These are phyloP conservation scores for Nebria brevicollis DNA, from an alignment of 2,888 invertebrate species.

Conservation along the genomic window DNA sequence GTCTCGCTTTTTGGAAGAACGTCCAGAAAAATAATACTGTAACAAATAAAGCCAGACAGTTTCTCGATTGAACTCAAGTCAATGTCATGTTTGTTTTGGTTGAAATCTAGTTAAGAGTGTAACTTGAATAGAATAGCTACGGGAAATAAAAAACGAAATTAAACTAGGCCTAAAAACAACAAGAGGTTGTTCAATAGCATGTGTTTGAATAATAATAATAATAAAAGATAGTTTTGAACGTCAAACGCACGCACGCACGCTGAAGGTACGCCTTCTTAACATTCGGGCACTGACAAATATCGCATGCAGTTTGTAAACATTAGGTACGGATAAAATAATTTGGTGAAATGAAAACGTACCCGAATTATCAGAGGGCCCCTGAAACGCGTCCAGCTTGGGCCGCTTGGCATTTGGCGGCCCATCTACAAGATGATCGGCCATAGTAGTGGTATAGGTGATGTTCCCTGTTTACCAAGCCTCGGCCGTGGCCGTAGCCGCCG, in stretches of 20 bases:
- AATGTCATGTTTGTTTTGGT: constrained; percentile 49
- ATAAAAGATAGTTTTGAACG: constrained; percentile 9
- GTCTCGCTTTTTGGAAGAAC: neutral
- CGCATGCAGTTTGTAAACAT: constrained; percentile 24
- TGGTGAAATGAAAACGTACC: constrained; percentile 67
- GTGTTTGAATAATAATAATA: neutral
- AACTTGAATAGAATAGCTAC: constrained; percentile 35
- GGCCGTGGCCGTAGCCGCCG: constrained; percentile 62
- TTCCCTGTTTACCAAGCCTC: constrained; percentile 73
- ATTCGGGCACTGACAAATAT: constrained; percentile 46
- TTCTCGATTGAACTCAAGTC: constrained; percentile 39
- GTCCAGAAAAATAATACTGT: neutral
- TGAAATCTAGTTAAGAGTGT: constrained; percentile 12
- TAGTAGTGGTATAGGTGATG: constrained; percentile 61
- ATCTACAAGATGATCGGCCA: constrained; percentile 95
- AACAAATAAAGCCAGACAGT: neutral
- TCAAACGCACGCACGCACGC: constrained; percentile 20
- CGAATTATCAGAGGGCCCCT: constrained; percentile 82
- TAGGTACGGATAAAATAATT: neutral
- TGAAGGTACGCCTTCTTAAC: constrained; percentile 42
- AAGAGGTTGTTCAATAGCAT: neutral
- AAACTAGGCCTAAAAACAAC: neutral
- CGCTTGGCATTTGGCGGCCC: constrained; percentile 94
- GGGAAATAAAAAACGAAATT: constrained; percentile 51
- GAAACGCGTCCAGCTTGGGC: constrained; percentile 89